Conservation (phyloP, 2,113 vertebrate genomes). For the Paraplagusia blochii region DNA sequence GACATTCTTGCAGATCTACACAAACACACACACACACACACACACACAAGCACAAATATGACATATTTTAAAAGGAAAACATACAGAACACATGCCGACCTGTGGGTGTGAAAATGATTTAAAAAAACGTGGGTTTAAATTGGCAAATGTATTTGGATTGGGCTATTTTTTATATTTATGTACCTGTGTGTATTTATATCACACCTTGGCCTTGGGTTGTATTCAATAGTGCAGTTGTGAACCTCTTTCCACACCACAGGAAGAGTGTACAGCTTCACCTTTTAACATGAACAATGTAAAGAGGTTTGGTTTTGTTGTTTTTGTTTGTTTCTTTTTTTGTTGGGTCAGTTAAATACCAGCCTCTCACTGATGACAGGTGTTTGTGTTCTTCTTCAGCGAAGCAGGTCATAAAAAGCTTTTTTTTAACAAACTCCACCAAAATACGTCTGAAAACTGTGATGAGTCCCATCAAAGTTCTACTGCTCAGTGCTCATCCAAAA, state of each 20-base stretch:
- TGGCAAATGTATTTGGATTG: constrained; percentile 53
- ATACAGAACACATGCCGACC: constrained; percentile 39
- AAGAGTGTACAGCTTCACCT: constrained; percentile 55
- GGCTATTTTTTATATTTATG: constrained; percentile 73
- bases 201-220: constrained; percentile 66
- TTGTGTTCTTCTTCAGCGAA: constrained; percentile 49
- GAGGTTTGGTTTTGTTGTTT: constrained; percentile 38
- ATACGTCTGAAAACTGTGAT: constrained; percentile 56
- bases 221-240: constrained; percentile 60
- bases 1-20: constrained; percentile 50
- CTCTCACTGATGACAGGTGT: constrained; percentile 50
- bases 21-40: constrained; percentile 60
- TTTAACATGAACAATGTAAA: constrained; percentile 72
- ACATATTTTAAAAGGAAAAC: constrained; percentile 41
- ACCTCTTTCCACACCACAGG: constrained; percentile 45
- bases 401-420: constrained; percentile 70
- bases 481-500: constrained; percentile 54
- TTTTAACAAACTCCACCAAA: constrained; percentile 63
- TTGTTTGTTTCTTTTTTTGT: constrained; percentile 19
- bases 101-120: constrained; percentile 22
- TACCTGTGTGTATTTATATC: constrained; percentile 75
- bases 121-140: constrained; percentile 51
- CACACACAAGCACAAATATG: constrained; percentile 65
- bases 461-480: constrained; percentile 48
- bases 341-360: constrained; percentile 57